These are phyloP conservation scores for Regulus satrapa DNA, from an alignment of 2,113 vertebrate genomes.

Conservation along the genomic window DNA sequence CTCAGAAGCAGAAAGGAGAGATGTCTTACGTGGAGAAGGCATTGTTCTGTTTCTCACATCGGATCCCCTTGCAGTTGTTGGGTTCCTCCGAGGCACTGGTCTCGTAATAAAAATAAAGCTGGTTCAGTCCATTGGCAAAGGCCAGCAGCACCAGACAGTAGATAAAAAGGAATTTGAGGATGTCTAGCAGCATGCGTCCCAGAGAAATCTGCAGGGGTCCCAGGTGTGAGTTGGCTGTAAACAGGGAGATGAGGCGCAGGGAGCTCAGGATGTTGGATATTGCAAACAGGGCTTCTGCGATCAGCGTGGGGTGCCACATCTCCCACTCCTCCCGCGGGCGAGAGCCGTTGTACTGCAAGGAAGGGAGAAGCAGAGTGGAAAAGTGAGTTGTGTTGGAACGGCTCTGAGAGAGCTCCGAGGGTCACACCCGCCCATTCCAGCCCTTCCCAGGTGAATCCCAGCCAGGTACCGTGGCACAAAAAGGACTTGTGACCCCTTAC, in stretches of 20 bases:
- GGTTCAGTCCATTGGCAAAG: constrained; percentile 95
- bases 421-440: neutral
- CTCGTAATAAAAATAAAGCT: constrained; percentile 98
- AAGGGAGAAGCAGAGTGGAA: neutral
- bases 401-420: neutral
- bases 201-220: constrained; percentile 97
- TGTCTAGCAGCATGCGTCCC: constrained; percentile 97
- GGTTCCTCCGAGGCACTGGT: constrained; percentile 93
- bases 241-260: constrained; percentile 95
- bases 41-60: constrained; percentile 97
- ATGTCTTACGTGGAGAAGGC: constrained; percentile 94
- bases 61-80: constrained; percentile 95
- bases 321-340: constrained; percentile 94
- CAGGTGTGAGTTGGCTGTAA: constrained; percentile 98
- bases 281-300: constrained; percentile 96
- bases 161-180: constrained; percentile 99
- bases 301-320: constrained; percentile 97
- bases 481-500: neutral
- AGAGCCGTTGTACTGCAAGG: constrained; percentile 89
- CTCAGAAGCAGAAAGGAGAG: neutral
- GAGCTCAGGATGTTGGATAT: constrained; percentile 99
- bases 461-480: neutral
- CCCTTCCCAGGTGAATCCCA: neutral
- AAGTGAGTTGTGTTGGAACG: neutral
- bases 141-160: constrained; percentile 97